Conservation (phyloP, 2,113 vertebrate genomes). For the Dipodomys stephensi region DNA sequence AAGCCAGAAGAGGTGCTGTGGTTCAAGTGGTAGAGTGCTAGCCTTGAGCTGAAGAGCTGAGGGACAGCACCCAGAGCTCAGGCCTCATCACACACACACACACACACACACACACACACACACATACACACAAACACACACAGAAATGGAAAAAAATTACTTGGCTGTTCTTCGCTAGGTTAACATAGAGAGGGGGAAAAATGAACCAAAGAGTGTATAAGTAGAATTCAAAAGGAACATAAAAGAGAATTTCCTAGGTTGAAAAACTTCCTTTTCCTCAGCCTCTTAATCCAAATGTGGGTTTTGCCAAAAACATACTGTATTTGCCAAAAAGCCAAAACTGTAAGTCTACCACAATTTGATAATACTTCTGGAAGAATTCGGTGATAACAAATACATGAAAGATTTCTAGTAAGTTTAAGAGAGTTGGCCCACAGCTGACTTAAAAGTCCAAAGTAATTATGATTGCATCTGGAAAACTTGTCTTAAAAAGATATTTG, state of each 20-base stretch:
- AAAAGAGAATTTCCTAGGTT: neutral
- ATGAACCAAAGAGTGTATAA: neutral
- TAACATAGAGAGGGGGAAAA: neutral
- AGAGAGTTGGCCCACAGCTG: neutral
- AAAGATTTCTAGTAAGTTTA: neutral
- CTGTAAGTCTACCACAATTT: neutral
- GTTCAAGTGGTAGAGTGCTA: too few species aligned
- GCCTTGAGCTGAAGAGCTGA: too few species aligned
- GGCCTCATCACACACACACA: too few species aligned
- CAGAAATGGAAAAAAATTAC: too few species aligned
- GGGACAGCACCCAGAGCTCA: too few species aligned
- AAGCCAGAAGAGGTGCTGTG: too few species aligned
- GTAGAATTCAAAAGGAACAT: neutral
- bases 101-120: too few species aligned
- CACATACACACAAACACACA: too few species aligned
- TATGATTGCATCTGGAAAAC: neutral
- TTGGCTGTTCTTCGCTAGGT: neutral
- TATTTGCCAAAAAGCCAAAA: neutral
- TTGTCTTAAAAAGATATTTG: neutral
- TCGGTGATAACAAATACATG: neutral
- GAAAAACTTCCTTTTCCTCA: neutral
- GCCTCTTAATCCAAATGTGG: neutral
- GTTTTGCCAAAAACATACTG: neutral
- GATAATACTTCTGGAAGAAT: neutral
- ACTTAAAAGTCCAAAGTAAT: neutral